Percentiles rank a stretch among this genome's conserved stretches.
These are phyloP conservation scores for Idris sp. DNA, from an alignment of 1,140 invertebrate species.

Conservation along the genomic window DNA sequence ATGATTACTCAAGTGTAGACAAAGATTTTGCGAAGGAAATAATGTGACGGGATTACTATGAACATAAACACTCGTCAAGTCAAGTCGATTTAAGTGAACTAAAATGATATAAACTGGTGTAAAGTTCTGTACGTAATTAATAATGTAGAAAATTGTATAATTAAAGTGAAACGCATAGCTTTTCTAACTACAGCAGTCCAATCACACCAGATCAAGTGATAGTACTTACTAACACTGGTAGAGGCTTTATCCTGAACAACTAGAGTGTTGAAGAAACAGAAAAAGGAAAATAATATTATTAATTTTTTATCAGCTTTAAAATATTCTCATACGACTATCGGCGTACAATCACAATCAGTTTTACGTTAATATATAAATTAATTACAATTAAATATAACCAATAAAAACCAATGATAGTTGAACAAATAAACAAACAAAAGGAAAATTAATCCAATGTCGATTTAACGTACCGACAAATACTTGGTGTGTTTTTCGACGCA, in stretches of 20 bases:
- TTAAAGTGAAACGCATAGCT: conserved; percentile 76
- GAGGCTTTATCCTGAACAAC: conserved; percentile 98
- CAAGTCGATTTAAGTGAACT: conserved; percentile 29
- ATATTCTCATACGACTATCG: conserved; percentile 42
- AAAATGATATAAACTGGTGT: conserved; percentile 43
- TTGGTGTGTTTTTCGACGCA: conserved; percentile 56
- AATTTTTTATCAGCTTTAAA: conserved; percentile 66
- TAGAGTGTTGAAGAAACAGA: conserved; percentile 84
- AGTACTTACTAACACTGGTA: conserved; percentile 97
- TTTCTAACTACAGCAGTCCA: conserved; percentile 79
- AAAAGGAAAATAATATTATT: conserved; percentile 80
- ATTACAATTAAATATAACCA: conserved; percentile 15
- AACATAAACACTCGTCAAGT: conserved; percentile 41
- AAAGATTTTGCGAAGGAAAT: too few relatives aligned
- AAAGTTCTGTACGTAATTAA: conserved; percentile 54
- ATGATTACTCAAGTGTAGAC: too few relatives aligned
- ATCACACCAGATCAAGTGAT: conserved; percentile 81
- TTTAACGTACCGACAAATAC: conserved; percentile 43
- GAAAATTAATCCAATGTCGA: conserved; percentile 18
- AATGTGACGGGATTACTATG: conserved; percentile 24
- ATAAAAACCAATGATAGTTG: too few relatives aligned
- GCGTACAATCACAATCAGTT: conserved; percentile 45
- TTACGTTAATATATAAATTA: conserved; percentile 16
- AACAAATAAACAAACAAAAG: background rate
- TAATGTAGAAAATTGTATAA: conserved; percentile 56